These are phyloP conservation scores for Eidolon helvum DNA, from an alignment of 2,113 vertebrate species.

Conservation along the genomic window DNA sequence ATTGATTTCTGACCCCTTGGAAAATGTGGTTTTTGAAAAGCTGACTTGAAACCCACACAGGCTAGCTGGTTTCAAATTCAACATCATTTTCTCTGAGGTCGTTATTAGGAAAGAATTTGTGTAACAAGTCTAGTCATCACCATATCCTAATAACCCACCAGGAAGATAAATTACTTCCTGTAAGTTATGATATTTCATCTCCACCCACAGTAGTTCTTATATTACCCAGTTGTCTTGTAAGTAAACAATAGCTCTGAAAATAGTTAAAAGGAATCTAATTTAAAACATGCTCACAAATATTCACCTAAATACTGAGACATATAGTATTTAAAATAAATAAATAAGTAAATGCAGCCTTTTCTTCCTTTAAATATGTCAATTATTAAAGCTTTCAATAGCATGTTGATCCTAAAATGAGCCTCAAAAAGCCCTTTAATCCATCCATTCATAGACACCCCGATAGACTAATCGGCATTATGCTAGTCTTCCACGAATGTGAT, in stretches of 20 bases:
- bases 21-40: constrained; percentile 15
- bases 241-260: neutral
- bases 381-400: neutral
- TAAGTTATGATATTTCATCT: constrained; percentile 22
- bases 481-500: neutral
- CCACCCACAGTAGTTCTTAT: neutral
- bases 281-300: neutral
- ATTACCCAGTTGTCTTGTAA: constrained; percentile 9
- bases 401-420: neutral
- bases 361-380: neutral
- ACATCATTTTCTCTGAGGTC: neutral
- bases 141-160: constrained; percentile 17
- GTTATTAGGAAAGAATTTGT: constrained; percentile 60
- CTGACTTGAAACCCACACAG: neutral
- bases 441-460: neutral
- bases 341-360: neutral
- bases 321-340: constrained; percentile 26
- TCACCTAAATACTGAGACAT: neutral
- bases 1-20: neutral
- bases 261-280: neutral
- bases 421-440: neutral
- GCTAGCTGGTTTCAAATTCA: neutral
- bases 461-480: neutral
- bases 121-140: constrained; percentile 35
- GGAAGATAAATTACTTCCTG: constrained; percentile 56